Evolutionary conservation across 1,140 invertebrate species (phyloP).

Genomic region (Pseudomyrmex flavicornis): DNA sequence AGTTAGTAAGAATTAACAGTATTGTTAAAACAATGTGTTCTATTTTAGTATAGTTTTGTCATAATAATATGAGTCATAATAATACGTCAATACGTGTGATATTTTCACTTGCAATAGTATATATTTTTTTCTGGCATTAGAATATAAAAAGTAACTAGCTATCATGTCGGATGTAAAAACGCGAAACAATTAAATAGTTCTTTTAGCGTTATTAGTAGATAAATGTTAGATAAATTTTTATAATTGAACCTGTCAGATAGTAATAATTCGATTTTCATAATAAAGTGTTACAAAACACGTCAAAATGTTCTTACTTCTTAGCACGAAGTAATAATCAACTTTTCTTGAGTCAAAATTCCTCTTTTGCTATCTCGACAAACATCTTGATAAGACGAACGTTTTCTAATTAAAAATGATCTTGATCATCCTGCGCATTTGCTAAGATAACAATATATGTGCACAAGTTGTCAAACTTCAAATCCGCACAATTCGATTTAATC

Average conservation of each 20-base stretch:
- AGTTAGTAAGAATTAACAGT: no score
- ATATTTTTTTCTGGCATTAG: no score
- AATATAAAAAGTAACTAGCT: no score
- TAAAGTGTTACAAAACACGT: no score
- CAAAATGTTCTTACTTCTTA: no score
- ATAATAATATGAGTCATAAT: no score
- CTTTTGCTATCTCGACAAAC: conserved; percentile 17
- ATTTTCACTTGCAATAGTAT: no score
- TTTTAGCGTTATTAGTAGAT: neutral
- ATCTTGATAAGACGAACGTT: conserved; percentile 25
- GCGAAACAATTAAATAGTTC: neutral
- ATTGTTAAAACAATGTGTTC: no score
- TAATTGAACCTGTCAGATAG: neutral
- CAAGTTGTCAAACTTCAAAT: conserved; percentile 1
- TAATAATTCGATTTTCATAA: conserved; percentile 3
- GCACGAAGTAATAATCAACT: no score
- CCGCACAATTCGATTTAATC: neutral
- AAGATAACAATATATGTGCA: neutral
- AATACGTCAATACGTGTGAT: no score
- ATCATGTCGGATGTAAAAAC: neutral
- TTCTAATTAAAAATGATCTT: conserved; percentile 14
- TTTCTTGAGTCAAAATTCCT: conserved; percentile 7
- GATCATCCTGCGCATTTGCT: neutral
- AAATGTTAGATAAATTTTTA: neutral
- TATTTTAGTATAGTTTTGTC: no score